Conservation (phyloP, 1,140 invertebrate genomes). For the Dendroctonus valens region DNA sequence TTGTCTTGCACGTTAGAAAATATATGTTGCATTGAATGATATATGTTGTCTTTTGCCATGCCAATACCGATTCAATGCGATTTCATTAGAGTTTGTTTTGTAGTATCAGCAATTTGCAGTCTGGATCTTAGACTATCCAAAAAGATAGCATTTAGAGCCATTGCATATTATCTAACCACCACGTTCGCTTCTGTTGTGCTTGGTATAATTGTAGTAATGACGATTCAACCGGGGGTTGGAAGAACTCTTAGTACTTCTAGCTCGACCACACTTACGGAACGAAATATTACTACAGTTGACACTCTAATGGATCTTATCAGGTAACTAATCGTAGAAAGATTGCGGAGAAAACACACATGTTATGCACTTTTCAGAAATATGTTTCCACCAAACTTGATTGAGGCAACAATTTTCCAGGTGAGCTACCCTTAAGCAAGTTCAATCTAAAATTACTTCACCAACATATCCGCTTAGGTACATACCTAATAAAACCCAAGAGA, state of each 20-base stretch:
- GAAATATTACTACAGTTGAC: slow-evolving; percentile 74
- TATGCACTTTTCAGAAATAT: slow-evolving; percentile 60
- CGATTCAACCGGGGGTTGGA: slow-evolving; percentile 67
- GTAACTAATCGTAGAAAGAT: slow-evolving; percentile 35
- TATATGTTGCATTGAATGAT: too few species aligned
- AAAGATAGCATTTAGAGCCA: slow-evolving; percentile 65
- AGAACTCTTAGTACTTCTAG: slow-evolving; percentile 30
- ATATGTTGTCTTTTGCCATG: too few species aligned
- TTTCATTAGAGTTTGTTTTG: not conserved
- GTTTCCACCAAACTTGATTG: slow-evolving; percentile 75
- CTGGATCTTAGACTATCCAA: slow-evolving; percentile 66
- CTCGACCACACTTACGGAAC: slow-evolving; percentile 32
- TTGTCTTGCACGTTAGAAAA: too few species aligned
- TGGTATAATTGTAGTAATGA: slow-evolving; percentile 69
- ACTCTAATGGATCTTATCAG: slow-evolving; percentile 81
- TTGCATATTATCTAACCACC: slow-evolving; percentile 74
- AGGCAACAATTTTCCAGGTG: slow-evolving; percentile 58
- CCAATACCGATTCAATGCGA: too few species aligned
- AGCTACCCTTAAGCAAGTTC: slow-evolving; percentile 7
- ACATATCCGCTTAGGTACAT: too few species aligned
- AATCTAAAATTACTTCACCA: not conserved
- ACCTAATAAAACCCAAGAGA: too few species aligned
- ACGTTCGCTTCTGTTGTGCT: slow-evolving; percentile 73
- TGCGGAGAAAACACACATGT: not conserved
- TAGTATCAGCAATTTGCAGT: slow-evolving; percentile 67